Conservation (phyloP, 2,113 vertebrate species). For the Podarcis raffonei region DNA sequence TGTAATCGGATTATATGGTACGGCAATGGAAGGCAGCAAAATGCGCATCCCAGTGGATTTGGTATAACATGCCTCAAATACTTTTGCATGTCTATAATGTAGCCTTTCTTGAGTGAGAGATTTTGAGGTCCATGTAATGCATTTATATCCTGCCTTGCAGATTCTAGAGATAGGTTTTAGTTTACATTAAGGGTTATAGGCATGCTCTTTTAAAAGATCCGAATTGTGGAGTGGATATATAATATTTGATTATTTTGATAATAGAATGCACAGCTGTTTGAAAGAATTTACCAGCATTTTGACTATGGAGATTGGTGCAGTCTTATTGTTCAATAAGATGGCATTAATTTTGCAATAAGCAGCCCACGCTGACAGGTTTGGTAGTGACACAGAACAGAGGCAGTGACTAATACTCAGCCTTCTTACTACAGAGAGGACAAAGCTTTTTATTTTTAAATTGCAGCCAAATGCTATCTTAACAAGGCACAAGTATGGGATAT, state of each 20-base stretch:
- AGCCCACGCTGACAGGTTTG: constrained; percentile 53
- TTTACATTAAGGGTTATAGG: background rate
- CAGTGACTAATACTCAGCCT: constrained; percentile 30
- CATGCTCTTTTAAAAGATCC: background rate
- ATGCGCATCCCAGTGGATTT: background rate
- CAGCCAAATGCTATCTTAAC: background rate
- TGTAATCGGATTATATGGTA: background rate
- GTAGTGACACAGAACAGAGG: constrained; percentile 45
- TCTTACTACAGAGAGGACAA: constrained; percentile 6
- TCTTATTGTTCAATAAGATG: constrained; percentile 43
- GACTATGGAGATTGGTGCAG: constrained; percentile 44
- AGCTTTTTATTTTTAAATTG: constrained; percentile 29
- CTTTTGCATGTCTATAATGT: background rate
- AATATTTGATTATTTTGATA: constrained; percentile 12
- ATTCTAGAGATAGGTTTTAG: background rate
- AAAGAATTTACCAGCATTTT: constrained; percentile 40
- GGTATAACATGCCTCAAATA: background rate
- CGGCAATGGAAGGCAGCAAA: background rate
- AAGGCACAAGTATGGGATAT: constrained; percentile 13
- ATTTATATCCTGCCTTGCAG: background rate
- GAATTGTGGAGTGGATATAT: background rate
- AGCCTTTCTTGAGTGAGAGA: background rate
- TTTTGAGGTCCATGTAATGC: background rate
- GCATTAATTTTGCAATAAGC: constrained; percentile 57
- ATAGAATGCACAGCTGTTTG: constrained; percentile 36